phyloP scores from a whole-genome alignment of 2,888 invertebrate genomes.

The Trypoxylon attenuatum region DNA sequence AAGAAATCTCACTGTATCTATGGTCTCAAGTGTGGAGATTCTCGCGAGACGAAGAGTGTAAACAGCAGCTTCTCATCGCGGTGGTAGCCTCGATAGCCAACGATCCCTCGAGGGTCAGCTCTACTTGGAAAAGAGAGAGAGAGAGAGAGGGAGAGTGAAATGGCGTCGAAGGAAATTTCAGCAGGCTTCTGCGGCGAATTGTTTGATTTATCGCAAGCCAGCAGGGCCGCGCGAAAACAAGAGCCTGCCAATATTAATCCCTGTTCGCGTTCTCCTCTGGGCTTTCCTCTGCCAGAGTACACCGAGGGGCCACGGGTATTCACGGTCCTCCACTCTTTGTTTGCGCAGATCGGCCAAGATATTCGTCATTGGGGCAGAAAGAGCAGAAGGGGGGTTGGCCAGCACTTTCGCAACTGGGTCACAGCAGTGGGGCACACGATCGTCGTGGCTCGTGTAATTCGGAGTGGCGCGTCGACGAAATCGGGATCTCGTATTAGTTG shows the following conservation, averaged over 20 bases:
- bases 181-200: slow-evolving; percentile 11
- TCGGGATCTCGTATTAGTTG: slow-evolving; percentile 52
- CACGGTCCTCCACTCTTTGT: not conserved
- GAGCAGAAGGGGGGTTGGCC: not conserved
- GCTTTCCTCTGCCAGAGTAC: not conserved
- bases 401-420: slow-evolving; percentile 49
- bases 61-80: not conserved
- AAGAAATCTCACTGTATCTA: too few species aligned
- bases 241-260: slow-evolving; percentile 52
- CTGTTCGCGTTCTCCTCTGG: not conserved
- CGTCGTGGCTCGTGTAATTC: slow-evolving; percentile 24
- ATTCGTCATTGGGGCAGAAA: slow-evolving; percentile 16
- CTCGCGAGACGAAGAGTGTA: not conserved
- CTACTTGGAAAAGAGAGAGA: not conserved
- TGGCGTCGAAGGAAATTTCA: slow-evolving; percentile 11
- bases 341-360: not conserved
- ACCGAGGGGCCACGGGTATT: not conserved
- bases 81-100: not conserved
- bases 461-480: slow-evolving; percentile 38
- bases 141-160: not conserved
- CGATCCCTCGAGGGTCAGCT: slow-evolving; percentile 11
- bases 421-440: slow-evolving; percentile 22
- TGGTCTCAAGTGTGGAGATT: not conserved
- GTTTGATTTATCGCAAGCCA: slow-evolving; percentile 50
- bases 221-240: slow-evolving; percentile 46